These are phyloP conservation scores for Zophobas morio DNA, from an alignment of 1,140 invertebrate species.

Conservation along the genomic window DNA sequence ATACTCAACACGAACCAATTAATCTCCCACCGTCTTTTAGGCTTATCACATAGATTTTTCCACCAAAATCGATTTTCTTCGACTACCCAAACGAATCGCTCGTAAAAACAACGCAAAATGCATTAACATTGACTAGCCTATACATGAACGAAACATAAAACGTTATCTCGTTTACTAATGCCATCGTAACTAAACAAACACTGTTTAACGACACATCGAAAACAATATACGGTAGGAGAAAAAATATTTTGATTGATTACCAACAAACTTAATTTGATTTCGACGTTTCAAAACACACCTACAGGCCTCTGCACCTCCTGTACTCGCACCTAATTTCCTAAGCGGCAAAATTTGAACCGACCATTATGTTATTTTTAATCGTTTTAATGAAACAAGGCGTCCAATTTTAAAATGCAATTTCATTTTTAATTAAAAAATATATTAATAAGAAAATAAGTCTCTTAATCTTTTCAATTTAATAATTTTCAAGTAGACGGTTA, in stretches of 20 bases:
- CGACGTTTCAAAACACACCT: conserved; percentile 2
- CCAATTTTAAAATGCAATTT: conserved; percentile 38
- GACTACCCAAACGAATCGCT: too few relatives aligned
- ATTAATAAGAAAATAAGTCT: conserved; percentile 39
- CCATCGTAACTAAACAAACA: too few relatives aligned
- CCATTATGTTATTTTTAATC: conserved; percentile 24
- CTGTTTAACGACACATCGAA: too few relatives aligned
- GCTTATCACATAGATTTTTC: too few relatives aligned
- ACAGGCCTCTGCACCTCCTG: conserved; percentile 20
- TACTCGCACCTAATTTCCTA: background rate
- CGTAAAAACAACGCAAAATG: too few relatives aligned
- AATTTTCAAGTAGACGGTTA: background rate
- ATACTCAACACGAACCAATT: too few relatives aligned
- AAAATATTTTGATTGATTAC: background rate
- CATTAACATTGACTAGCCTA: too few relatives aligned
- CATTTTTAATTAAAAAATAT: conserved; percentile 41
- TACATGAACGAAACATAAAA: too few relatives aligned
- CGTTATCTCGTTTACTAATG: too few relatives aligned
- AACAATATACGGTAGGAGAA: too few relatives aligned
- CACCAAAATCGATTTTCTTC: too few relatives aligned
- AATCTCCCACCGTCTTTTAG: too few relatives aligned
- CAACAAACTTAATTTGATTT: background rate
- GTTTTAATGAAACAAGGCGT: conserved; percentile 34
- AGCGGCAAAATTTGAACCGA: conserved; percentile 25
- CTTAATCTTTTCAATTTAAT: background rate